Evolutionary conservation across 2,797 vertebrate genomes (phyloP), one percentile per base, ranked within the genome.

Genomic region (Protonibea diacanthus): DNA sequence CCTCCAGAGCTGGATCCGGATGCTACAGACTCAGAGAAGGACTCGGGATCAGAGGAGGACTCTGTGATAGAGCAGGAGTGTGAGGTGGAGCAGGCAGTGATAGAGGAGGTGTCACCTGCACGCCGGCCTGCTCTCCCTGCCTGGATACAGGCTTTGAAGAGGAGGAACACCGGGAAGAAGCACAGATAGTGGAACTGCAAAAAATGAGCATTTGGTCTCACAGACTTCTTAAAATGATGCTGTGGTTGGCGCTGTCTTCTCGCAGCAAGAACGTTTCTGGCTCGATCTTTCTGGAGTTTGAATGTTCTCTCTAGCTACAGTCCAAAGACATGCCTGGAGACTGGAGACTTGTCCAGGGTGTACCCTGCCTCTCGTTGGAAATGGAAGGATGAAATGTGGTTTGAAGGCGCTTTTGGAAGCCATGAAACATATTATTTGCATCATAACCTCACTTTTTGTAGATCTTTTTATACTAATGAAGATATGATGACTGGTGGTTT

Each of bases 101-200:
- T 18, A 3, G 81, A 77, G 69, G 57, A 88, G 65, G 78, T 56
- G 27, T 61, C 77, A 57, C 81, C 78, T 0, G 53, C 59, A 5
- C 70, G 90, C 2, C 89, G 91, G 11, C 17, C 74, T 1, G 62
- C 65, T 42, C 76, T 94, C 3, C 93, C 94, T 6, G 86, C 83
- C 49, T 96, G 95, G 95, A 94, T 95, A 42, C 48, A 55, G 47
- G 93, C 92, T 58, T 85, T 95, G 69, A 95, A 91, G 85, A 93
- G 51, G 74, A 95, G 47, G 81, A 94, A 87, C 7, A 83, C 72
- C 0, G 74, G 81, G 47, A 93, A 71, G 79, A 94, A 92, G 51
- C 81, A 58, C 64, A 83, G 68, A 85, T 84, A 90, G 33, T 38
- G 47, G 56, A 67, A 42, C 58, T 49, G 17, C 38, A 17, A 3